Evolutionary conservation across 1,140 invertebrate genomes (phyloP).

Genomic region (Lepidurus couesii): DNA sequence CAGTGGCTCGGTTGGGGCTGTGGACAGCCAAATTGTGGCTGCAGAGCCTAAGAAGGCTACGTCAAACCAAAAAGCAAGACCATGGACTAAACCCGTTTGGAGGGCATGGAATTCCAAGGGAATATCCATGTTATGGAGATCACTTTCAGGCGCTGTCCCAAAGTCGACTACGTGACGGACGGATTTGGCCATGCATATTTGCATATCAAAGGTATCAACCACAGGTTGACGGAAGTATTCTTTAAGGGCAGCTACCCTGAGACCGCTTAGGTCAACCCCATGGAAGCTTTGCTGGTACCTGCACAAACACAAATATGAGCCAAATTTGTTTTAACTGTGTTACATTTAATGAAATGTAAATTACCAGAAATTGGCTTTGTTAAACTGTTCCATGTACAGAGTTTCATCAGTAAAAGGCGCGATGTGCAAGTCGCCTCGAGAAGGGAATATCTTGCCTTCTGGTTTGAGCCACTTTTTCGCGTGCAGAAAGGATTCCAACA

Average conservation of each 20-base stretch:
- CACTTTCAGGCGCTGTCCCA: constrained; percentile 82
- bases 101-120: constrained; percentile 88
- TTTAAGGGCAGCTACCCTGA: constrained; percentile 85
- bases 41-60: constrained; percentile 92
- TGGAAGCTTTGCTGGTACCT: constrained; percentile 95
- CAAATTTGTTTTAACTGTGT: constrained; percentile 13
- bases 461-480: constrained; percentile 96
- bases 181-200: constrained; percentile 94
- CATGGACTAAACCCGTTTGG: constrained; percentile 92
- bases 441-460: constrained; percentile 89
- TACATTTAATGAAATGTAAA: constrained; percentile 33
- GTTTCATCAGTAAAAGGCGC: constrained; percentile 98
- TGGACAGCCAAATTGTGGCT: constrained; percentile 94
- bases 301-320: constrained; percentile 28
- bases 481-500: constrained; percentile 98
- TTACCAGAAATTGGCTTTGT: constrained; percentile 97
- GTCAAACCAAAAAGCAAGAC: constrained; percentile 99
- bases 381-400: constrained; percentile 96
- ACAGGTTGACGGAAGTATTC: constrained; percentile 99
- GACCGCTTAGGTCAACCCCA: constrained; percentile 87
- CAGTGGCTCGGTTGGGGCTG: constrained; percentile 93
- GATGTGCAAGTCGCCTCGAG: constrained; percentile 90
- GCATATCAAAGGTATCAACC: constrained; percentile 97
- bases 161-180: constrained; percentile 95
- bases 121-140: constrained; percentile 92